These are phyloP conservation scores for Neopipo cinnamomea DNA, from an alignment of 2,113 vertebrate genomes.

Conservation along the genomic window DNA sequence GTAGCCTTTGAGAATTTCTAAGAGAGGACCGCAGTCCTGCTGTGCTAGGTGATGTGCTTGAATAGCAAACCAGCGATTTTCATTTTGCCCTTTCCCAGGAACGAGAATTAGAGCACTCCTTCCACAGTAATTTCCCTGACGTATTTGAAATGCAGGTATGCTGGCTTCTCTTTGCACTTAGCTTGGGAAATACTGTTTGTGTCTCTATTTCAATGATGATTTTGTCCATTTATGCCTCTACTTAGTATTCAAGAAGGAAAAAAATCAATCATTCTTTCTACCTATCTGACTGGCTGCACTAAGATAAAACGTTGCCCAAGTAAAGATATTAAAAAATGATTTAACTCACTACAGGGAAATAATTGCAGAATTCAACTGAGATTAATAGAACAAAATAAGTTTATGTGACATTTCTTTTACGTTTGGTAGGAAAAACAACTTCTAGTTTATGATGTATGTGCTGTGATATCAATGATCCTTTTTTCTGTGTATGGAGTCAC, in stretches of 20 bases:
- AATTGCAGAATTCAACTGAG: not conserved
- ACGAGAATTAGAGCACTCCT: not conserved
- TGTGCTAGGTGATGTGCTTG: not conserved
- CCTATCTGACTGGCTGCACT: not conserved
- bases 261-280: not conserved
- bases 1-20: not conserved
- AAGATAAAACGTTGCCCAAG: not conserved
- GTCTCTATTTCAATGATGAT: not conserved
- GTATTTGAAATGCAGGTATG: not conserved
- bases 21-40: not conserved
- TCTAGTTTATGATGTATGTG: not conserved
- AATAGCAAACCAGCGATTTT: constrained; percentile 8
- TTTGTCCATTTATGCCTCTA: not conserved
- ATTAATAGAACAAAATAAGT: not conserved
- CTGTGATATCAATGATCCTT: not conserved
- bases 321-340: not conserved
- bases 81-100: constrained; percentile 11
- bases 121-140: not conserved
- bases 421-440: not conserved
- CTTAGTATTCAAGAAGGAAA: not conserved
- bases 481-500: not conserved
- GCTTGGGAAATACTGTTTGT: not conserved
- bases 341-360: not conserved
- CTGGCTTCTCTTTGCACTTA: not conserved
- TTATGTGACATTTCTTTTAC: not conserved